Base-by-base conservation (phyloP, 1,140 invertebrate genomes). In the Aethina tumida region DNA sequence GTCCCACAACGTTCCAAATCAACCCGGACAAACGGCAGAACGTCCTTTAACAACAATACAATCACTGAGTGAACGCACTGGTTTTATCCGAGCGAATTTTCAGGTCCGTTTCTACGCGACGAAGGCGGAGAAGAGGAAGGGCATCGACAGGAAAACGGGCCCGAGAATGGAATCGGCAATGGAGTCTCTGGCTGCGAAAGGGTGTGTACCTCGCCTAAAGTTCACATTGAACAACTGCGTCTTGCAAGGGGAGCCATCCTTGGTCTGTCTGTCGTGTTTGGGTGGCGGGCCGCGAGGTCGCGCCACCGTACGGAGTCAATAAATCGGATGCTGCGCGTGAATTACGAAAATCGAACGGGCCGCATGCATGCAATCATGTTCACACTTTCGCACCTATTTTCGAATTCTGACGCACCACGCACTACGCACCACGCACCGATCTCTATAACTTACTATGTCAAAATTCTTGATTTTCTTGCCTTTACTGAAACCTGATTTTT, bases 111-210 rank as follows among this genome's bases (percentile, higher is more conserved):
- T 21, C 25, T 52, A 45, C 39, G 54, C 56, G 21, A 60, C 53
- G 9, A 58, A 56, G 42, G 53, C 52, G 16, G 55, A 68, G 42
- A 68, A 65, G 43, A 67, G 65, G 44, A 59, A 63, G 13, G 69
- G 70, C 50, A 50, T 66, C 20, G 66, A 71, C 43, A 71, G 69
- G 50, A 72, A 69, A 50, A 56, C 72, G 30, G 60, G 69, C 55
- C 68, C 70, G 47, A 72, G 67, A 49, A 59, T 77, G 32, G 62
- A 73, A 56, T 66, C 68, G 21, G 62, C 65, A 32, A 66, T 65
- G 22, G 58, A 70, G 55, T 73, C 73, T 26, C 55, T 79, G 33
- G 64, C 67, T 33, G 57, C 70, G 2, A 69, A 70, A 69, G 75
- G 75, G 74, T 77, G 66, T 56, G 50, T 60, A 52, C 41, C 35